phyloP scores from a whole-genome alignment of 2,888 invertebrate genomes.

The Leptopilina myrica region DNA sequence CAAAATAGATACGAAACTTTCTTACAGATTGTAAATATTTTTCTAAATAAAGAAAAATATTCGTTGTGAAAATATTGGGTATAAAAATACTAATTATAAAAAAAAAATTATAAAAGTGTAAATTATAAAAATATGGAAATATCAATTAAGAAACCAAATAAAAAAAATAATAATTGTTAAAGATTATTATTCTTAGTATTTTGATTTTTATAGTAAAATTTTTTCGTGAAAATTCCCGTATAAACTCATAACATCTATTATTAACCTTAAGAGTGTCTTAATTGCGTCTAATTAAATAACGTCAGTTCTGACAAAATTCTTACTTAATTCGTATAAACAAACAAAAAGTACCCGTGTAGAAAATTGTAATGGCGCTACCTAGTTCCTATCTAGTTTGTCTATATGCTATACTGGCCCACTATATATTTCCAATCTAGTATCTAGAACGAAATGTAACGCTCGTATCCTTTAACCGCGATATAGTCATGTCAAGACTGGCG shows the following conservation, averaged over 20 bases:
- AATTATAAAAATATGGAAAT: background rate
- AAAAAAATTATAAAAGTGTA: too few species aligned
- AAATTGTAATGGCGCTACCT: too few species aligned
- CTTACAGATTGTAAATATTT: too few species aligned
- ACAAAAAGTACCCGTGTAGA: background rate
- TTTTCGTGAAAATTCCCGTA: background rate
- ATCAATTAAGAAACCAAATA: background rate
- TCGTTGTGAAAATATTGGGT: too few species aligned
- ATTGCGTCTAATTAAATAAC: slow-evolving; percentile 2
- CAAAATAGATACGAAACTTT: background rate
- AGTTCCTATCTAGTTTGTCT: too few species aligned
- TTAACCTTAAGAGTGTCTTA: slow-evolving; percentile 16
- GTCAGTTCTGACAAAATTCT: background rate
- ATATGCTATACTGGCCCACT: too few species aligned
- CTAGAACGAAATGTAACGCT: too few species aligned
- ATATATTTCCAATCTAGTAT: too few species aligned
- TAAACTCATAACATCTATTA: slow-evolving; percentile 1
- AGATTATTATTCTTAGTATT: background rate
- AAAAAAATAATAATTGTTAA: background rate
- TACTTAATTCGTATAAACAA: background rate
- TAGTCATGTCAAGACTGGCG: too few species aligned
- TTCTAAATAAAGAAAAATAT: background rate
- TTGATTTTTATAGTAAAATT: background rate
- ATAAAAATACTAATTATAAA: background rate
- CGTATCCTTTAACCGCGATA: too few species aligned